Base-by-base conservation (phyloP, 2,888 invertebrate species). In the Agelastica alni region DNA sequence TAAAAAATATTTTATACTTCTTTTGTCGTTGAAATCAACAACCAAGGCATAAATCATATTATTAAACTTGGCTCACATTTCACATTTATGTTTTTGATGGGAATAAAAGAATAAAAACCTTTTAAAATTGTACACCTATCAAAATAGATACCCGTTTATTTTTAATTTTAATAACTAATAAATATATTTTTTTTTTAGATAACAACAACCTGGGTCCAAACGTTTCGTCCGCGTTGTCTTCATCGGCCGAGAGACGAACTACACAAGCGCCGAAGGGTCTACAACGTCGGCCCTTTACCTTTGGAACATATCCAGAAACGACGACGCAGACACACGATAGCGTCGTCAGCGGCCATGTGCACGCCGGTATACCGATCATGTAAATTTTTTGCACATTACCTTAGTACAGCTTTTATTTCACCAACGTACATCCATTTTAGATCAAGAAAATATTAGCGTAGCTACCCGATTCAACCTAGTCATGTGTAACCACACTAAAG, bases 321-420 rank as follows among this genome's bases (percentile, higher is more conserved):
- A 45, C 41, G 41, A 13, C 22, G 7, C 22, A 10, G 7, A 45
- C 20, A 22, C 4, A 59, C 61, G 65, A 59, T 56, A 58, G 62
- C 58, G 57, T 62, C 51, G 58, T 66, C 59, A 59, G 61, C 60
- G 68, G 71, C 63, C 59, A 75, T 76, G 76, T 76, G 75, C 74
- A 74, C 75, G 76, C 76, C 74, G 76, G 76, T 76, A 76, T 74
- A 74, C 65, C 66, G 70, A 67, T 70, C 75, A 75, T 76, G 76
- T 76, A 76, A 76, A 74, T 75, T 67, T 61, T 66, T 65, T 46
- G 61, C 58, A 61, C 56, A 43, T 47, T 47, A 47, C 41, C 13
- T 49, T 49, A 49, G 18, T 28, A 41, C n/a, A 39, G 16, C 16
- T 16, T 14, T 10, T 9, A 10, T 14, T 4, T 14, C n/a, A n/a